Base-by-base conservation (phyloP, 2,888 invertebrate genomes). In the Netelia fuscicornis region DNA sequence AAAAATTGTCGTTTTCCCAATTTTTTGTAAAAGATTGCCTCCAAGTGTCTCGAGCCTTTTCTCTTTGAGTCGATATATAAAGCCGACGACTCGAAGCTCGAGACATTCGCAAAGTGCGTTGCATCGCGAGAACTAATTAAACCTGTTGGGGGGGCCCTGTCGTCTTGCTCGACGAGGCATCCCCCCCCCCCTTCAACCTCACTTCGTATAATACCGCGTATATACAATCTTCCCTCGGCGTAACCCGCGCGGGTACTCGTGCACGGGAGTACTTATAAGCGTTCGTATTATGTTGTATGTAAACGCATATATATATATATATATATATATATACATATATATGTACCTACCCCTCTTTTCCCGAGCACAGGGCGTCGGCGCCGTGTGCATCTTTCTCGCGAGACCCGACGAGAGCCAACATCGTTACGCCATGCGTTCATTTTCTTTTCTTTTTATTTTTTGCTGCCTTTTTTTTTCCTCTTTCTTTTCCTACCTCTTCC, bases 371-470 rank as follows among this genome's bases (percentile, higher is more conserved):
- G 25, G 25, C 67, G 54, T 54, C 74, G 75, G 30, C 72, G 56
- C 44, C 37, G 67, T 64, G 64, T 23, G 64, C 75, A 42, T 48
- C 17, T 48, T 17, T n/a, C 48, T 56, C 71, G 20, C 71, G 17
- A 64, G 71, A 60, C 80, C 30, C 84, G 77, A 81, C 77, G 72
- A 71, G 88, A 86, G 86, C 76, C 86, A 87, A 85, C 88, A 90
- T 90, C 89, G 87, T 89, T 89, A 89, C 86, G 88, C 87, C 17
- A 65, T 72, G 65, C 25, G 56, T 74, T 44, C 37, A 30, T 74
- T 68, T 48, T 68, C 11, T 48, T 13, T 23, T 23, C 3, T 9
- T 89, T 88, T 89, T 90, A 67, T 65, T 52, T 71, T 78, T 78
- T 30, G 30, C 3, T 30, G 30, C 2, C 6, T 37, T 68, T 44